Evolutionary conservation across 2,888 invertebrate species (phyloP), one percentile per base, ranked within the genome.

Genomic region (Patella depressa): DNA sequence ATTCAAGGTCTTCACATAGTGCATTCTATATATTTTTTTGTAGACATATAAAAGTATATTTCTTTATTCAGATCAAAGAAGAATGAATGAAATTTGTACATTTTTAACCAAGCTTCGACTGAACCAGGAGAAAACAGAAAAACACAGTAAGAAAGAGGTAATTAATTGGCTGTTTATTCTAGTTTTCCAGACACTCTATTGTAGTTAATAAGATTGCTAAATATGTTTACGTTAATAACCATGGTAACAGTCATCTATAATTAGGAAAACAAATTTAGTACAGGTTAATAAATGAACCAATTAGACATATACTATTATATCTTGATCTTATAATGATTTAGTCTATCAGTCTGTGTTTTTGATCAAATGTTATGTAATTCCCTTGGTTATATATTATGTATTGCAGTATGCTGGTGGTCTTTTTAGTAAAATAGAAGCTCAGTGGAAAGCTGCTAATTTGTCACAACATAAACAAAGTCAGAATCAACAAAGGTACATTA

Each of bases 11-110:
- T 45, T 45, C 45, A 9, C 45, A 9, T 45, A 45, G 45, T 4
- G 4, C 4, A 34, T 4, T 34, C 34, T 34, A 34, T 34, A 34
- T 5, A 4, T 34, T 5, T 34, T 34, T 34, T 34, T 34, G 34
- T 34, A 34, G 9, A 45, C 45, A 45, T 45, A 9, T 1, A 7
- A 9, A 45, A 45, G 45, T 45, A 9, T 45, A 45, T 9, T 45
- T 73, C 53, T 76, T 55, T 71, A 84, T 81, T 69, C 82, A 91
- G 91, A 91, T 82, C 87, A 89, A 65, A 83, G 90, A 65, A 78
- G 91, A 74, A 90, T 91, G 89, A 88, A 88, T 75, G 90, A 91
- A 73, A 91, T 91, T 4, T 81, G 90, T 9, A 81, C 85, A n/a
- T 91, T 90, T 77, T 80, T 91, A 73, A 89, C 90, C 17, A 88